Evolutionary conservation across 1,140 invertebrate genomes (phyloP).

Genomic region (Meloidogyne chitwoodi): DNA sequence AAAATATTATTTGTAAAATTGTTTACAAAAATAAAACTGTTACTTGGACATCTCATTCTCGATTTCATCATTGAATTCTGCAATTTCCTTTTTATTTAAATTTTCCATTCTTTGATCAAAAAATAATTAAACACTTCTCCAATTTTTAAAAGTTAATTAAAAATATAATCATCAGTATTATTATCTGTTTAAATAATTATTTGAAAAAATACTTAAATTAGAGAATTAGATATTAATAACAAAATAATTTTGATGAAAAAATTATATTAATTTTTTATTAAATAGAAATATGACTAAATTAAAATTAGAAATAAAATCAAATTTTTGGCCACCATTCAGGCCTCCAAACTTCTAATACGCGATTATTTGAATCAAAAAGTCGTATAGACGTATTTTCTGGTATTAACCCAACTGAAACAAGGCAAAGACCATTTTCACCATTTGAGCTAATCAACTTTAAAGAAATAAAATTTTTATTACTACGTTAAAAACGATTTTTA

Average conservation of each 20-base stretch:
- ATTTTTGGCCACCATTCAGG: constrained; percentile 26
- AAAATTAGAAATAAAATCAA: neutral
- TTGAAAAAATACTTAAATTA: no score
- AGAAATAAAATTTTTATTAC: neutral
- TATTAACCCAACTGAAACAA: constrained; percentile 8
- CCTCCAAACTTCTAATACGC: constrained; percentile 9
- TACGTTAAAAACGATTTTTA: neutral
- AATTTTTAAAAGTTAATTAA: no score
- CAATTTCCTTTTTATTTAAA: neutral
- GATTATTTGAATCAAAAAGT: constrained; percentile 21
- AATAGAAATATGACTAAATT: neutral
- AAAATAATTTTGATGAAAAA: neutral
- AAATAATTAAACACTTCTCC: no score
- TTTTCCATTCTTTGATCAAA: neutral
- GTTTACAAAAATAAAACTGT: neutral
- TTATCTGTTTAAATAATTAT: no score
- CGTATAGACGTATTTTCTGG: neutral
- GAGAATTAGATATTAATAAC: no score
- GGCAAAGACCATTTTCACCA: neutral
- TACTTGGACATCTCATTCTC: neutral
- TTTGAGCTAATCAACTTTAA: constrained; percentile 10
- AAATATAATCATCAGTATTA: no score
- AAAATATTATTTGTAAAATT: neutral
- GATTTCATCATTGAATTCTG: neutral
- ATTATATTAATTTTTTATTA: neutral